Evolutionary conservation across 2,888 invertebrate species (phyloP), one percentile per base, ranked within the genome.

Genomic region (Clostera curtula): DNA sequence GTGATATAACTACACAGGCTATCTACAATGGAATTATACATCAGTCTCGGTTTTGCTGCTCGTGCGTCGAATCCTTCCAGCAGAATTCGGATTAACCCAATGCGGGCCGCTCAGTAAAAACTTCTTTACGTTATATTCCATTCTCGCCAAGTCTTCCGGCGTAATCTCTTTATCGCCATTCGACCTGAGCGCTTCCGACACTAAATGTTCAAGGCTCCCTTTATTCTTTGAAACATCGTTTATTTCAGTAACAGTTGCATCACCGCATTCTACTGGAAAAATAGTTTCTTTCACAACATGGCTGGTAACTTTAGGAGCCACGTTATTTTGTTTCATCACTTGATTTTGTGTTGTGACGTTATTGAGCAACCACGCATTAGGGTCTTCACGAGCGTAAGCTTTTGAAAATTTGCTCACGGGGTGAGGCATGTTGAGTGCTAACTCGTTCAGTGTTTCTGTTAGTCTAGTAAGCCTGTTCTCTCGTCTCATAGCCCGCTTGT

Each of bases 61-160:
- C 40, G 85, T 85, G 52, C 82, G 74, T 7, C 84, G 72, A 51
- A 75, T 79, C 19, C 79, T 56, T 2, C 54, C 66, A 2, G 43
- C 57, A 0, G 70, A 53, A 8, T 49, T 65, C 1, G 71, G 58
- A 32, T 65, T 66, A 12, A 49, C 68, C 80, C 82, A 83, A 24
- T 76, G 71, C 9, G 80, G 74, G 2, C 85, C 84, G 31, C 90
- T 90, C 57, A 90, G 77, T 46, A 91, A 68, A 65, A 91, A 90
- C 61, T 89, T 88, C 66, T 90, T 90, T n/a, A 91, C 91, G 59
- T 91, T 90, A 55, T 90, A 90, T 58, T 91, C 91, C 90, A 91
- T 91, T 58, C 90, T 87, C 10, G 89, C 89, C 46, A 90, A 86
- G 59, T 88, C 88, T 43, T 87, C 87, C 5, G 85, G 72, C 10